Base-by-base conservation (phyloP, 2,888 invertebrate species). In the Lycocerus yunnanus region DNA sequence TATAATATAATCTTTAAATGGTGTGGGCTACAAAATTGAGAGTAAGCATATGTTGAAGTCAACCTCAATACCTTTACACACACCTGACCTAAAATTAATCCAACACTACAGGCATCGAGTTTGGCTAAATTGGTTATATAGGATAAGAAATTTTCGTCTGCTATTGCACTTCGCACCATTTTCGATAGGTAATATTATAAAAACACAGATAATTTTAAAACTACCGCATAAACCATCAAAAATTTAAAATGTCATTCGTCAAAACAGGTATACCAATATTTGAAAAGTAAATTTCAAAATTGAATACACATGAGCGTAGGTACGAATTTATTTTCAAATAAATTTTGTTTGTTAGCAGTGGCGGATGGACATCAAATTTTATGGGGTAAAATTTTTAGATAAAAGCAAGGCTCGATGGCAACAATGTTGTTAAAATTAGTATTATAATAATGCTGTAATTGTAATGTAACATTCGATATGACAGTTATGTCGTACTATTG, bases 51-150 rank as follows among this genome's bases (percentile, higher is more conserved):
- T 71, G 18, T 76, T 71, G 15, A 73, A 68, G 68, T 24, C 58
- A 61, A 73, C 75, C 70, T 70, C 74, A 79, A 66, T 73, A 80
- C 43, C 43, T 43, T 43, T 78, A 80, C 81, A 81, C 88, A 94
- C 88, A 94, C 95, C 91, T 95, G 95, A 77, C 95, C 95, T 80
- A 95, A 88, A 83, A 95, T 93, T 83, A 95, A 88, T 78, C 95
- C 95, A 77, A 93, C 90, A 59, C 91, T 91, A 84, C 92, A 92
- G 80, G 87, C 88, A 83, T 92, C 91, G 77, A 91, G 87, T 74
- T 90, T 89, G 11, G 91, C 90, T 83, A 93, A 90, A 80, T 90
- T 90, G 79, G 90, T 89, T 80, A 95, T 87, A 87, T 94, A 94
- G 80, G 90, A 89, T 79, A 92, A 88, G 77, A 93, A 90, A 85